Base-by-base conservation (phyloP, 2,888 invertebrate species). In the Eristalinus aeneus region DNA sequence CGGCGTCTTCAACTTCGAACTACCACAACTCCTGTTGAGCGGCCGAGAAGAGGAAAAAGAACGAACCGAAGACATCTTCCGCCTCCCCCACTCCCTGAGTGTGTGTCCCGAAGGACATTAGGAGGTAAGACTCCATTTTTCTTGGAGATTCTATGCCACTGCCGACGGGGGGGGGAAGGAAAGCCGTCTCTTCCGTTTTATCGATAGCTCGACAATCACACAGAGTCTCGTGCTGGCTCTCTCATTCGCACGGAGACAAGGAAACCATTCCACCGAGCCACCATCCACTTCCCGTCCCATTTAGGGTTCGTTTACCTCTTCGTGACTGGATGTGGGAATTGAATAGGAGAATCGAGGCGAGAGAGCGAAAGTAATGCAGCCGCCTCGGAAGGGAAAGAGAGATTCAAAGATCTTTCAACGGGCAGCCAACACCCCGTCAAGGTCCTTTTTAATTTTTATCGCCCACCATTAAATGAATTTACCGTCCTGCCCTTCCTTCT, bases 291-390 rank as follows among this genome's bases (percentile, higher is more conserved):
- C 65, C 53, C 65, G 63, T 75, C 65, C 75, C 63, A 71, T 80
- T 84, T 80, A 78, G 71, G 61, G 84, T 84, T 84, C 84, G 67
- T 84, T 72, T 63, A 84, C 80, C 84, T 75, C 65, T 69, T 73
- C 73, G 63, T 73, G 11, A n/a, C 65, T 10, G 11, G 6, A 10
- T 54, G 39, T 56, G 39, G 16, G 8, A 8, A 46, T 4, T 39
- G 39, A 12, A 12, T 16, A 12, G 0, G 27, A 1, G 16, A 10
- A 5, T 2, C 27, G 27, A 27, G 20, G 36, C 9, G 12, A 12
- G 31, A 32, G 20, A 34, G 69, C 9, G 22, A 46, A 31, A 27
- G 23, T 12, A 22, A 58, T 58, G 23, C n/a, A n/a, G n/a, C 39
- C 39, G 0, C 5, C 4, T 27, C 27, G 27, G 27, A 5, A 27